Percentiles rank a stretch among this genome's conserved stretches.
These are phyloP conservation scores for Scylla paramamosain DNA, from an alignment of 1,140 invertebrate species.

Conservation along the genomic window DNA sequence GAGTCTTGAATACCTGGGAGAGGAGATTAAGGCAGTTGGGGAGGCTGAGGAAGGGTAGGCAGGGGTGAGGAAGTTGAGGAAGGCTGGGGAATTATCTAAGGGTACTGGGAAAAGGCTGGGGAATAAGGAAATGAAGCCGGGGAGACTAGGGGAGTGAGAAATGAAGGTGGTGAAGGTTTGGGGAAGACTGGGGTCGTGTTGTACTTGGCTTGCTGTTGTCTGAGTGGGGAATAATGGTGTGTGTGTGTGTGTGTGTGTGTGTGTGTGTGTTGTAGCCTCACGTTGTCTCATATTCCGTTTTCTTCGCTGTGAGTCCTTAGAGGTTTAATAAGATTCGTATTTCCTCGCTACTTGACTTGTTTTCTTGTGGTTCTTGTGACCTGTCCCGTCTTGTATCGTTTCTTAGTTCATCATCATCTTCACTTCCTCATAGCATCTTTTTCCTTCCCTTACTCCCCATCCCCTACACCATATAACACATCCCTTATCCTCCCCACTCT, in stretches of 20 bases:
- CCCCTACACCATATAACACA: too few species aligned
- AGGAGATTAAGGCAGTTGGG: background rate
- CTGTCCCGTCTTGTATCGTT: too few species aligned
- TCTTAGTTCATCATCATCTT: background rate
- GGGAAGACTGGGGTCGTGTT: background rate
- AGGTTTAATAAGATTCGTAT: too few species aligned
- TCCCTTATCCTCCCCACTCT: background rate
- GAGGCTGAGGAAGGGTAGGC: background rate
- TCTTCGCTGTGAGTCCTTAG: too few species aligned
- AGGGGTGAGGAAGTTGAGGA: background rate
- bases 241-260: too few species aligned
- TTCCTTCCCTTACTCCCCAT: background rate
- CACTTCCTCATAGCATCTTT: conserved; percentile 8
- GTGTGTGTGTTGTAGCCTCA: too few species aligned
- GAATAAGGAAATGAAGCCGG: background rate
- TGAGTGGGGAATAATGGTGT: too few species aligned
- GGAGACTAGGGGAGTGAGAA: background rate
- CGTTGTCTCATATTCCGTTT: too few species aligned
- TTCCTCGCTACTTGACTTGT: too few species aligned
- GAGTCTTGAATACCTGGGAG: background rate
- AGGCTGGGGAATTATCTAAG: background rate
- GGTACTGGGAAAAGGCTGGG: background rate
- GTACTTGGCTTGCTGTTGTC: too few species aligned
- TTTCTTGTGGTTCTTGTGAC: too few species aligned
- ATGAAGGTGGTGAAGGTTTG: background rate